phyloP scores from a whole-genome alignment of 1,140 invertebrate genomes.

The Drosophila bocqueti region DNA sequence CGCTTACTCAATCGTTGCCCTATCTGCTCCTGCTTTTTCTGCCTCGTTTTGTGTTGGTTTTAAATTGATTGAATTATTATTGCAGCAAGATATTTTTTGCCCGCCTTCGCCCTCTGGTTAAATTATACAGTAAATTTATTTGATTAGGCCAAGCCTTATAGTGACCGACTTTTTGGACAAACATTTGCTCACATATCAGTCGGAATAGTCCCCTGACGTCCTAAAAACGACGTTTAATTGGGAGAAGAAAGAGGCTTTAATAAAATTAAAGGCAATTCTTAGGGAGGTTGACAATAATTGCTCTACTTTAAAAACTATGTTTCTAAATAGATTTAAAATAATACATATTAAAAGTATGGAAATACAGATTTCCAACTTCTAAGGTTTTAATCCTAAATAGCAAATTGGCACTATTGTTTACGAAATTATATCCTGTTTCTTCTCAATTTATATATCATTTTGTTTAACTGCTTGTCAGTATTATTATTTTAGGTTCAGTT shows the following conservation, averaged over 20 bases:
- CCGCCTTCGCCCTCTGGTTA: slow-evolving; percentile 16
- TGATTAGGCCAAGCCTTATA: slow-evolving; percentile 29
- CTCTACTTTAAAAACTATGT: background rate
- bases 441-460: too few species aligned
- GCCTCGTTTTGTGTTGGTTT: slow-evolving; percentile 65
- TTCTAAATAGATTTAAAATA: background rate
- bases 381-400: too few species aligned
- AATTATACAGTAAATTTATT: slow-evolving; percentile 29
- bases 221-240: slow-evolving; percentile 3
- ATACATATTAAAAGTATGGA: background rate
- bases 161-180: slow-evolving; percentile 24
- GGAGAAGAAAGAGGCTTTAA: background rate
- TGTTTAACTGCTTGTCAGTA: too few species aligned
- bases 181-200: slow-evolving; percentile 32
- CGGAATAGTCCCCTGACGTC: background rate
- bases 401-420: too few species aligned
- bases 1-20: slow-evolving; percentile 12
- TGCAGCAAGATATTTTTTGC: slow-evolving; percentile 41
- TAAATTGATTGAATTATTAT: slow-evolving; percentile 80
- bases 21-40: slow-evolving; percentile 46
- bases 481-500: too few species aligned
- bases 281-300: background rate
- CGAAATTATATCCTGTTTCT: too few species aligned
- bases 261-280: background rate
- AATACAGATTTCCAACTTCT: background rate